Conservation (phyloP, 2,888 invertebrate species). For the Apodemia mormo region DNA sequence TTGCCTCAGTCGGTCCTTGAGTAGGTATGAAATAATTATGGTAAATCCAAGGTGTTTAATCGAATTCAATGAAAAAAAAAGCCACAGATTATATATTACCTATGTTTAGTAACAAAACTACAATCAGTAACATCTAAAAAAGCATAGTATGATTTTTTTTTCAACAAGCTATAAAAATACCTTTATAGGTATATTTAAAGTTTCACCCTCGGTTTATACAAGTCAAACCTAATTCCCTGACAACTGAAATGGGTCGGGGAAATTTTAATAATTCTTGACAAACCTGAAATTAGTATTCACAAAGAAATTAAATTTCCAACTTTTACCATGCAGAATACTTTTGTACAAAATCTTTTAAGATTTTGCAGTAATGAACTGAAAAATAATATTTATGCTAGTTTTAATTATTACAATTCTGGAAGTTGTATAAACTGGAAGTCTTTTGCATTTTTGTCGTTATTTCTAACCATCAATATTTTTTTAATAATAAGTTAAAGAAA, state of each 20-base stretch:
- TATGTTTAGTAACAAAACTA: no score
- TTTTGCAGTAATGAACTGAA: not conserved
- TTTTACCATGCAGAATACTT: not conserved
- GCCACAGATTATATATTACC: no score
- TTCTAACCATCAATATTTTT: no score
- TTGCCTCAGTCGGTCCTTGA: no score
- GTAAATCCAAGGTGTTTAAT: no score
- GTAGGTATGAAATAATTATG: no score
- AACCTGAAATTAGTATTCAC: slow-evolving; percentile 17
- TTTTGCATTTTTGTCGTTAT: no score
- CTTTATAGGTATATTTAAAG: not conserved
- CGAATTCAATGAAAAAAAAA: no score
- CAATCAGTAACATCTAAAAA: no score
- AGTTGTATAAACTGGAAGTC: not conserved
- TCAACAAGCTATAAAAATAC: not conserved
- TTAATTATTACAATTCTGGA: not conserved
- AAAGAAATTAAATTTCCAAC: slow-evolving; percentile 7
- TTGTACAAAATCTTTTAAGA: not conserved
- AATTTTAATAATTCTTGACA: slow-evolving; percentile 17
- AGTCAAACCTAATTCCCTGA: slow-evolving; percentile 14
- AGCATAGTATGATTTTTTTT: no score
- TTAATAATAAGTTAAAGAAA: no score
- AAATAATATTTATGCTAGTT: not conserved
- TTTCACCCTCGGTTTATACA: not conserved
- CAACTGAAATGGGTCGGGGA: slow-evolving; percentile 9